phyloP scores from a whole-genome alignment of 2,113 vertebrate species.

The Euleptes europaea region DNA sequence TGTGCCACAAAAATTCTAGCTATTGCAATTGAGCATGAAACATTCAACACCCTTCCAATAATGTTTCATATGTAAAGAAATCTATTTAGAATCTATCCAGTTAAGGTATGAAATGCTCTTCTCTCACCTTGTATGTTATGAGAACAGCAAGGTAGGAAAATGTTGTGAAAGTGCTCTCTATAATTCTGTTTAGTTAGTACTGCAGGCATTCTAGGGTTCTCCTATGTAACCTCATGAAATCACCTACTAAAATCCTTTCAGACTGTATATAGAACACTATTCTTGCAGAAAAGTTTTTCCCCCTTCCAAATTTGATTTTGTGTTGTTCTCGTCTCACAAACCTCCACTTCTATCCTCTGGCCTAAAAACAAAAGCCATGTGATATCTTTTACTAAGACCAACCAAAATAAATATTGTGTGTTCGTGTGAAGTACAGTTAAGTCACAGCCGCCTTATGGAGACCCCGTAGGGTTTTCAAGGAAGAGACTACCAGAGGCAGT shows the following conservation, averaged over 20 bases:
- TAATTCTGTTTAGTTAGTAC: not conserved
- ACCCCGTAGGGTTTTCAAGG: no score
- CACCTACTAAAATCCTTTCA: not conserved
- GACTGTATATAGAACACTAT: not conserved
- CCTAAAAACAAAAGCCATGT: no score
- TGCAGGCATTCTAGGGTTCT: not conserved
- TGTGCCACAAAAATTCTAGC: not conserved
- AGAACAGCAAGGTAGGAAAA: not conserved
- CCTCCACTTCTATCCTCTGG: no score
- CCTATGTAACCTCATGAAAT: not conserved
- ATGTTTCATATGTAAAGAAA: not conserved
- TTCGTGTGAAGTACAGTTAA: no score
- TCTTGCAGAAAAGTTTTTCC: no score
- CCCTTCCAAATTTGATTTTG: no score
- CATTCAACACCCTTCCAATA: not conserved
- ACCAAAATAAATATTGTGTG: no score
- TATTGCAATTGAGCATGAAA: not conserved
- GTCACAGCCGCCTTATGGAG: no score
- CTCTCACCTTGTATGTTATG: no score
- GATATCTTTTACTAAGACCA: no score
- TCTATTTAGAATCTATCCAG: not conserved
- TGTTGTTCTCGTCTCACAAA: no score
- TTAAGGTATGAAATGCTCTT: not conserved
- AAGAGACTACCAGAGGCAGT: no score
- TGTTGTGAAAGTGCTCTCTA: not conserved